Percentiles rank a stretch among this genome's conserved stretches.
These are phyloP conservation scores for Berghia stephanieae DNA, from an alignment of 1,140 invertebrate genomes.

Conservation along the genomic window DNA sequence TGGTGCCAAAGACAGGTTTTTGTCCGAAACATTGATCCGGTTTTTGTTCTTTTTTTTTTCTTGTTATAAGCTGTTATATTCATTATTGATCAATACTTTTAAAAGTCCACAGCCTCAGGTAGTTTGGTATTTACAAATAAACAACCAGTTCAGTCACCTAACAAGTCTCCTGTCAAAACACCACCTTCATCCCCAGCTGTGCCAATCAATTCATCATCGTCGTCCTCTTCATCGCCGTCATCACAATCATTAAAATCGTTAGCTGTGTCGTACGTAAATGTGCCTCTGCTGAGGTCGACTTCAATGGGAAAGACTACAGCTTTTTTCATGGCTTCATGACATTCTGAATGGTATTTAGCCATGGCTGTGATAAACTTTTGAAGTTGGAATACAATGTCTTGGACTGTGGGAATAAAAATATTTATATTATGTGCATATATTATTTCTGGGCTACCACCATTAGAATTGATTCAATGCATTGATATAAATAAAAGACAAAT, in stretches of 20 bases:
- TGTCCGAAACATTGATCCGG: too few species aligned
- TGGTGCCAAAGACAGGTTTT: too few species aligned
- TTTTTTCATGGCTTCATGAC: slow-evolving; percentile 74
- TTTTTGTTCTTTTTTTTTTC: too few species aligned
- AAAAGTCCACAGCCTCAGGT: too few species aligned
- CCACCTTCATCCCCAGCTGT: not conserved
- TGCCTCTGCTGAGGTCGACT: slow-evolving; percentile 90
- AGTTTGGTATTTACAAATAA: too few species aligned
- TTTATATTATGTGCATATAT: too few species aligned
- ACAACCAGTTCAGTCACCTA: slow-evolving; percentile 19
- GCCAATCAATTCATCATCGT: slow-evolving; percentile 36
- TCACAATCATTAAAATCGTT: slow-evolving; percentile 62
- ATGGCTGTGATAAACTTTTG: slow-evolving; percentile 82
- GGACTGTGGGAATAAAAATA: slow-evolving; percentile 72
- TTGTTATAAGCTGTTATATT: too few species aligned
- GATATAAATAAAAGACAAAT: too few species aligned
- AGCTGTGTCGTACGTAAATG: slow-evolving; percentile 74
- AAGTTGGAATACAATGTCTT: slow-evolving; percentile 88
- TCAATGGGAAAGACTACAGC: slow-evolving; percentile 93
- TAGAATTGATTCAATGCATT: too few species aligned
- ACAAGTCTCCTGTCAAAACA: slow-evolving; percentile 22
- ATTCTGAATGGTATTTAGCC: slow-evolving; percentile 77
- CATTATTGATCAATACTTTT: too few species aligned
- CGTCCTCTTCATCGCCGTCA: slow-evolving; percentile 63
- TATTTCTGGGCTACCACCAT: too few species aligned